Evolutionary conservation across 1,140 invertebrate species (phyloP).

Genomic region (Lepidurus packardi): DNA sequence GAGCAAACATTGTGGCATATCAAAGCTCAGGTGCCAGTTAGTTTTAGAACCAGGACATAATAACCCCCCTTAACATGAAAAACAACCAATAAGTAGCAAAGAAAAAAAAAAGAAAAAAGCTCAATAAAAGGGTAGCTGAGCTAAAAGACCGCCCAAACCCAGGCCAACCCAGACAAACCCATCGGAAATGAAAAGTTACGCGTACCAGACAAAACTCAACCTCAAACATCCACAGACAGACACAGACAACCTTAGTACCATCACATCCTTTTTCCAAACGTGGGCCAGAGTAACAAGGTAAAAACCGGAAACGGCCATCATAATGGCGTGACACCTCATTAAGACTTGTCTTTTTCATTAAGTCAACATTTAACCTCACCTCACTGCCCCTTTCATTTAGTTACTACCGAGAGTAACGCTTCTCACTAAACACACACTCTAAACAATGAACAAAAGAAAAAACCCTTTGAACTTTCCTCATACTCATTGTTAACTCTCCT

Average conservation of each 20-base stretch:
- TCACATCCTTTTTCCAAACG: background rate
- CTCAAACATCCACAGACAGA: too few relatives aligned
- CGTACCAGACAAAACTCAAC: too few relatives aligned
- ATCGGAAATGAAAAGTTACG: background rate
- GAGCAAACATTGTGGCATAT: conserved; percentile 9
- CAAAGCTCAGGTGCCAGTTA: conserved; percentile 8
- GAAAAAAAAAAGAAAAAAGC: background rate
- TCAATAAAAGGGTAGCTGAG: background rate
- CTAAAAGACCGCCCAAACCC: background rate
- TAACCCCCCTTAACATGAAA: background rate
- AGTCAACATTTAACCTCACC: background rate
- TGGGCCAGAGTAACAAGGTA: background rate
- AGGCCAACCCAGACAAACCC: background rate
- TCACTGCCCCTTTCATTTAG: conserved; percentile 15
- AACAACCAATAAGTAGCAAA: background rate
- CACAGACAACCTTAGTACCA: too few relatives aligned
- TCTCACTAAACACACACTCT: background rate
- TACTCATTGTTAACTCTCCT: background rate
- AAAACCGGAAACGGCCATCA: conserved; percentile 13
- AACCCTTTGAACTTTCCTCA: background rate
- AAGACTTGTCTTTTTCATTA: conserved; percentile 17
- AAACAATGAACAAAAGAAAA: background rate
- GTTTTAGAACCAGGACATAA: background rate
- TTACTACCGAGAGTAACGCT: background rate
- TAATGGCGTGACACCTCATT: conserved; percentile 10